A percentile compares a stretch with the other conserved stretches of the same genome.
Conservation (phyloP, 2,797 vertebrate species). For the Bufotes viridis region DNA sequence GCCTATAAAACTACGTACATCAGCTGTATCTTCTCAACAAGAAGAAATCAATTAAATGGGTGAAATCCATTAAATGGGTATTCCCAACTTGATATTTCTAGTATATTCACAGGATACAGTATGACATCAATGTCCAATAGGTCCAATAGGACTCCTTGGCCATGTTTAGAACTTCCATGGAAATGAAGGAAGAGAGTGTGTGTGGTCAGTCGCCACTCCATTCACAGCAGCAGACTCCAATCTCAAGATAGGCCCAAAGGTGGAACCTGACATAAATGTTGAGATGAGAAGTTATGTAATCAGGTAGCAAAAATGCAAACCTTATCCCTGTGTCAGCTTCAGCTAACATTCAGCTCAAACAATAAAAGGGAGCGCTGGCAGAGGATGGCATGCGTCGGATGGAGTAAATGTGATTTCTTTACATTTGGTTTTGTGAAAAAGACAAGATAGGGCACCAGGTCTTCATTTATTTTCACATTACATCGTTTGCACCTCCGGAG, state of each 20-base stretch:
- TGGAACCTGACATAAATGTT: too few species aligned
- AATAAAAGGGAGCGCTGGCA: constrained; percentile 3
- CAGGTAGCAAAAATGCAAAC: not conserved
- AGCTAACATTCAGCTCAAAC: not conserved
- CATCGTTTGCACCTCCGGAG: constrained; percentile 53
- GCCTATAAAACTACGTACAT: not conserved
- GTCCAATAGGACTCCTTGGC: too few species aligned
- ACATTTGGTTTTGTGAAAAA: constrained; percentile 47
- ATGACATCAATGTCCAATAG: too few species aligned
- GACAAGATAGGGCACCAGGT: constrained; percentile 56
- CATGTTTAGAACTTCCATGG: too few species aligned
- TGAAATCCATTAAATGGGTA: too few species aligned
- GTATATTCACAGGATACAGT: too few species aligned
- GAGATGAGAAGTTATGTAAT: not conserved
- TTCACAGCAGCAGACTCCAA: too few species aligned
- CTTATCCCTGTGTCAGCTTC: not conserved
- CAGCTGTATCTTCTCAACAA: not conserved
- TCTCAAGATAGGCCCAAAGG: too few species aligned
- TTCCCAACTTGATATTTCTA: too few species aligned
- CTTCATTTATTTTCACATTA: constrained; percentile 58
- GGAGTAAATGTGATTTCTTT: constrained; percentile 26
- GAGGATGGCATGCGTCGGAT: not conserved
- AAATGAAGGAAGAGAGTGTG: too few species aligned
- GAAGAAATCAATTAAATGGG: too few species aligned
- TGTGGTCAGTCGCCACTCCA: too few species aligned